Conservation (phyloP, 30 jellyfish, hydroid and myxozoan species). For the Aurelia sp. region DNA sequence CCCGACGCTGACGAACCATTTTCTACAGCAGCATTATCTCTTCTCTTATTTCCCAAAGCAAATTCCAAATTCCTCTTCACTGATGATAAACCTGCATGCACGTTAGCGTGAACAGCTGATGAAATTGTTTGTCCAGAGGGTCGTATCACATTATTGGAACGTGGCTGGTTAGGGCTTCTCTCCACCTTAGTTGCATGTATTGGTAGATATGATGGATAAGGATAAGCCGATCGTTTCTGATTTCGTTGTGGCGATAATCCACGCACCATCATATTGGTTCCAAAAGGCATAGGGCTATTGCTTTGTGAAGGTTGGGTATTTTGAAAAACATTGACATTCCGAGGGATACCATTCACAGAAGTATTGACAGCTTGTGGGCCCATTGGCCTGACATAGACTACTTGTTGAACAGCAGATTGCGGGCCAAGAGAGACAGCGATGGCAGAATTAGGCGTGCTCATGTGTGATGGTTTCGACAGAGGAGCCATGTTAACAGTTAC, state of each 20-base stretch:
- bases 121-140: constrained; percentile 26
- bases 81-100: constrained; percentile 14
- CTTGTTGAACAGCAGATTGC: neutral
- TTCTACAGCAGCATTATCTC: neutral
- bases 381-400: constrained; percentile 17
- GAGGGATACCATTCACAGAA: neutral
- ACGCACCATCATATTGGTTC: neutral
- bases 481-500: no score
- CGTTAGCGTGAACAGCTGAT: neutral
- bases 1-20: neutral
- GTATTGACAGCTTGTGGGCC: constrained; percentile 9
- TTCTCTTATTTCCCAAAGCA: neutral
- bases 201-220: constrained; percentile 1
- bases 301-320: no score
- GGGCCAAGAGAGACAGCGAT: no score
- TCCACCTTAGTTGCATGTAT: neutral
- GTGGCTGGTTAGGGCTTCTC: neutral
- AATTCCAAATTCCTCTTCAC: constrained; percentile 28
- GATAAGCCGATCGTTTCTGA: neutral
- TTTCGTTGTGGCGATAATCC: constrained; percentile 45
- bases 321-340: no score
- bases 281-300: no score
- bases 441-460: no score
- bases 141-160: neutral
- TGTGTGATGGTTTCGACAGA: no score